Evolutionary conservation across 1,140 invertebrate species (phyloP).

Genomic region (Paraescarpia echinospica): DNA sequence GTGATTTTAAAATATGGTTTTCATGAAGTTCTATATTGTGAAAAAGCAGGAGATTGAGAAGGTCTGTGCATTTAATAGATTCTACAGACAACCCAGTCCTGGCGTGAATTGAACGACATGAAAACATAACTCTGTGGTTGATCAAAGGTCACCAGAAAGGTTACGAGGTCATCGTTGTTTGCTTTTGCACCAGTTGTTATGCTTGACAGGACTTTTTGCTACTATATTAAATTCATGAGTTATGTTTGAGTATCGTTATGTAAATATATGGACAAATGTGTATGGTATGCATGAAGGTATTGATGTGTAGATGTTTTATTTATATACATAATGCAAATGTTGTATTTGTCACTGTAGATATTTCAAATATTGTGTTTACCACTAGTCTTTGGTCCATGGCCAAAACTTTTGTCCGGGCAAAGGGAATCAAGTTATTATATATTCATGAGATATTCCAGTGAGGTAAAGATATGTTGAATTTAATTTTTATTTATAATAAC

Average conservation of each 20-base stretch:
- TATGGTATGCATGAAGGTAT: background rate
- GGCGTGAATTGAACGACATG: background rate
- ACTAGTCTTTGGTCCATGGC: background rate
- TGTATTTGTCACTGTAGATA: background rate
- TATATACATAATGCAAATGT: background rate
- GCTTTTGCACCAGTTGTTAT: background rate
- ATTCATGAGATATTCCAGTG: background rate
- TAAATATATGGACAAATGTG: too few species aligned
- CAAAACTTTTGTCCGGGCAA: background rate
- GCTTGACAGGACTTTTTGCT: background rate
- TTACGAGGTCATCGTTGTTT: background rate
- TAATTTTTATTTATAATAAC: background rate
- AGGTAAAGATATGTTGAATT: background rate
- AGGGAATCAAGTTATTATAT: background rate
- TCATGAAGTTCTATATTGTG: background rate
- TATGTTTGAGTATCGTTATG: too few species aligned
- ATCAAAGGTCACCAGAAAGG: background rate
- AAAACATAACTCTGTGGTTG: background rate
- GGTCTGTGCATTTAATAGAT: background rate
- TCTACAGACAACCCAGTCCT: background rate
- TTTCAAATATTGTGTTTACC: background rate
- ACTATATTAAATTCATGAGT: background rate
- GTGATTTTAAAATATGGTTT: too few species aligned
- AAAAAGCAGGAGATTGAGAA: background rate
- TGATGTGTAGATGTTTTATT: background rate